Conservation (phyloP, 2,113 vertebrate genomes). For the Myiopsitta monachus region DNA sequence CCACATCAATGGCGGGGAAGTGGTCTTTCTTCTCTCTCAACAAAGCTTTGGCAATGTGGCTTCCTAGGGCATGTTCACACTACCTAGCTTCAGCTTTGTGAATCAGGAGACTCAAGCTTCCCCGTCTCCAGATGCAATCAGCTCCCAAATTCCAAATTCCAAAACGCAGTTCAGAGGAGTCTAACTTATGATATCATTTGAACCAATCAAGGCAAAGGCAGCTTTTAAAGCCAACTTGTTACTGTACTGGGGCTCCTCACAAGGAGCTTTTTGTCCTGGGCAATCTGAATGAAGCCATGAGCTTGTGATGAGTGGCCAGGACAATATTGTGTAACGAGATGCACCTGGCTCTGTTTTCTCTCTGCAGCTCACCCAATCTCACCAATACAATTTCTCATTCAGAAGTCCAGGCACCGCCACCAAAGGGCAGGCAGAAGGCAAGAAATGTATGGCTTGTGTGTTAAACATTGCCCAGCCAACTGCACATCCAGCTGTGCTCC, state of each 20-base stretch:
- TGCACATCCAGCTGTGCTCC: background rate
- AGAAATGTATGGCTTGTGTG: rapidly evolving
- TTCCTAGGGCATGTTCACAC: constrained; percentile 9
- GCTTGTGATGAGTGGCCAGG: background rate
- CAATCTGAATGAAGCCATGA: background rate
- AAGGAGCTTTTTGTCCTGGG: background rate
- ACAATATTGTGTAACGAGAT: background rate
- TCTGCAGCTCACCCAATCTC: background rate
- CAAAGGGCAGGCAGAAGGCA: background rate
- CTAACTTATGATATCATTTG: background rate
- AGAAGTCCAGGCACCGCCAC: background rate
- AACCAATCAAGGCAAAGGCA: background rate
- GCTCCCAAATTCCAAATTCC: no score
- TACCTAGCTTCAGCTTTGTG: background rate
- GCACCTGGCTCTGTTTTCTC: background rate
- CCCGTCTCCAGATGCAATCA: background rate
- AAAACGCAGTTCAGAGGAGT: background rate
- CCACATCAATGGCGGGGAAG: constrained; percentile 19
- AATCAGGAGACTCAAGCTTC: background rate
- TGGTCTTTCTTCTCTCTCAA: constrained; percentile 16
- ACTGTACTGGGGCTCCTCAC: background rate
- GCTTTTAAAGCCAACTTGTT: background rate
- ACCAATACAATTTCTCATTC: background rate
- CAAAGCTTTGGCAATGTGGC: background rate
- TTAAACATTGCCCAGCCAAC: background rate